Evolutionary conservation across 30 jellyfish, hydroid and myxozoan species (phyloP), one percentile per base, ranked within the genome.

Genomic region (Aurelia aurita complex sp. Pacific): DNA sequence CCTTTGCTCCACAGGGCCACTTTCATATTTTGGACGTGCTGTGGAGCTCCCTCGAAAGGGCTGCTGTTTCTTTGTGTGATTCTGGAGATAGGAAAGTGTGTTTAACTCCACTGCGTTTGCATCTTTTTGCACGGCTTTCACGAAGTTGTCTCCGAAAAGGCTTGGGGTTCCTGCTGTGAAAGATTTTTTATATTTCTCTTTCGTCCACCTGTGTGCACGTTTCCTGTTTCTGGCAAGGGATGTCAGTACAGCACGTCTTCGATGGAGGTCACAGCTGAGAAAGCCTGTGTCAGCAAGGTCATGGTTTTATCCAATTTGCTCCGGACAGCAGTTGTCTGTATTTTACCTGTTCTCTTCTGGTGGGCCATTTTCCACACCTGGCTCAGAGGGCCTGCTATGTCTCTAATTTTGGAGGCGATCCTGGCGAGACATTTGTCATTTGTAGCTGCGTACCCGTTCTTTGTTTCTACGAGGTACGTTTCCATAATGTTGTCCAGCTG

Each of bases 31-130:
- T 10, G 5, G 43, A 67, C 76, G 52, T 67, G 76, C 76, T 67
- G 76, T 67, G 76, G 43, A 29, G 76, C 76, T 52, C 43, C 76
- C 76, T 67, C 43, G 52, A 4, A 67, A 67, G 76, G 69, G 69
- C 69, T 38, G 50, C 9, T 59, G 18, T 18, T 18, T 59, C 3
- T 59, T 59, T 8, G 32, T 18, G 9, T 3, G 5, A 12, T 59
- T 59, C 32, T 59, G 29, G 11, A 59, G 68, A 12, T 59, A 18
- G 0, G 68, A 12, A 2, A 13, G 68, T 59, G 68, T 59, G 68
- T 18, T 59, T 59, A 13, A 12, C 4, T 59, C 32, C 18, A 15
- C 68, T 13, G 68, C 68, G 0, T 18, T 59, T 59, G 68, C 68
- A 8, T 59, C 68, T 59, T 0, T 59, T 59, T 59, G 68, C 4